Base-by-base conservation (phyloP, 2,888 invertebrate species). In the Hylaea fasciaria region DNA sequence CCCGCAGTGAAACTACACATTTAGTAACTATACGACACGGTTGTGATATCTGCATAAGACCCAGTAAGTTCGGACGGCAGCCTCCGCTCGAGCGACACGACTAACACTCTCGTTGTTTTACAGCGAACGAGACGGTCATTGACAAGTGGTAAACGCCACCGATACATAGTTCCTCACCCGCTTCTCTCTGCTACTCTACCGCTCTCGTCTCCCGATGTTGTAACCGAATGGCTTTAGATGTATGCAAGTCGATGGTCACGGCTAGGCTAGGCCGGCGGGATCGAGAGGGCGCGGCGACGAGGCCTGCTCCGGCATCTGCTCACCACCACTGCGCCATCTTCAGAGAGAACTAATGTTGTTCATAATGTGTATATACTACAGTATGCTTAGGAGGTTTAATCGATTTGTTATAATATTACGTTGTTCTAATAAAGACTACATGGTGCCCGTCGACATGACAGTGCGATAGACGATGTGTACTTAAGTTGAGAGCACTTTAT, bases 81-180 rank as follows among this genome's bases (percentile, higher is more conserved):
- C 81, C 79, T 74, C 79, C 85, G 86, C 79, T 77, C 84, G 83
- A 77, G 72, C 83, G 83, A 73, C 77, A 73, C 77, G 64, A 78
- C 86, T 90, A 91, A 90, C 87, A 73, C 82, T 87, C 81, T 74
- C 86, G 84, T 91, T 92, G 83, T 92, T 92, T 94, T 95, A 85
- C 95, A 95, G 95, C 93, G 94, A 94, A 94, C 93, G 95, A 95
- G 85, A 91, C 88, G 91, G 95, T 95, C 92, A 83, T 94, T 93
- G 94, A 94, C 93, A 95, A 94, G 93, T 95, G 94, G 95, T 93
- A 93, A 92, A 85, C 87, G 82, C 89, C 90, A 91, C 88, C 83
- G 82, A 79, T 78, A 81, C 87, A 83, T 87, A 89, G 89, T 88
- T 87, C 90, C 89, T 89, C 90, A 83, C 76, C 88, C 85, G 88